phyloP scores from a whole-genome alignment of 2,113 vertebrate genomes.

The Rostratula benghalensis region DNA sequence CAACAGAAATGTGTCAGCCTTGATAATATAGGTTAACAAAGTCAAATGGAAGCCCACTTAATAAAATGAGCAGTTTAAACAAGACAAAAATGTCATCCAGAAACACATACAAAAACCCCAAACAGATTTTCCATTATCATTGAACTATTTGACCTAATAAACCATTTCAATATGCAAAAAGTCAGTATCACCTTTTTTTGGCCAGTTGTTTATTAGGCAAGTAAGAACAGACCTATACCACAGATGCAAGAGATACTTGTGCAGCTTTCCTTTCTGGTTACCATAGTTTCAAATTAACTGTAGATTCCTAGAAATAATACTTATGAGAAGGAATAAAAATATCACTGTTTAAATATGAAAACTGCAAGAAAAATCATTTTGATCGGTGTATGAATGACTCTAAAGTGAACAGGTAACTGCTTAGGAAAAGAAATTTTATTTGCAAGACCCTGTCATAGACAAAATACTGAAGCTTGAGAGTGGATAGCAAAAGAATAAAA shows the following conservation, averaged over 20 bases:
- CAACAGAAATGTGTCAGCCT: neutral
- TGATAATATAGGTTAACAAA: neutral
- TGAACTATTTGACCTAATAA: neutral
- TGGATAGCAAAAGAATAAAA: neutral
- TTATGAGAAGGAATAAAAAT: constrained; percentile 42
- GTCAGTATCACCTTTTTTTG: neutral
- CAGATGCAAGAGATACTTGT: neutral
- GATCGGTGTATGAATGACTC: neutral
- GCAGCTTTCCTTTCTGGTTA: constrained; percentile 29
- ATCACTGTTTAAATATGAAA: neutral
- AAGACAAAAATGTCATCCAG: neutral
- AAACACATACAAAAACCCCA: neutral
- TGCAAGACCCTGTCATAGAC: neutral
- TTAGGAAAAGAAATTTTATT: neutral
- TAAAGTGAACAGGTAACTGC: neutral
- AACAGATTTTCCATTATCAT: neutral
- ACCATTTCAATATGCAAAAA: neutral
- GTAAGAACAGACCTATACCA: neutral
- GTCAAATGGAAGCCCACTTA: neutral
- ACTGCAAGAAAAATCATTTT: neutral
- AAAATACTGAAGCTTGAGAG: neutral
- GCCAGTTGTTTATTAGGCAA: neutral
- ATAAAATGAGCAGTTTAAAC: neutral
- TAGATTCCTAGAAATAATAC: constrained; percentile 41
- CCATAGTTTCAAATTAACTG: constrained; percentile 55